Evolutionary conservation across 2,113 vertebrate genomes (phyloP).

Genomic region (Thamnophis sirtalis): DNA sequence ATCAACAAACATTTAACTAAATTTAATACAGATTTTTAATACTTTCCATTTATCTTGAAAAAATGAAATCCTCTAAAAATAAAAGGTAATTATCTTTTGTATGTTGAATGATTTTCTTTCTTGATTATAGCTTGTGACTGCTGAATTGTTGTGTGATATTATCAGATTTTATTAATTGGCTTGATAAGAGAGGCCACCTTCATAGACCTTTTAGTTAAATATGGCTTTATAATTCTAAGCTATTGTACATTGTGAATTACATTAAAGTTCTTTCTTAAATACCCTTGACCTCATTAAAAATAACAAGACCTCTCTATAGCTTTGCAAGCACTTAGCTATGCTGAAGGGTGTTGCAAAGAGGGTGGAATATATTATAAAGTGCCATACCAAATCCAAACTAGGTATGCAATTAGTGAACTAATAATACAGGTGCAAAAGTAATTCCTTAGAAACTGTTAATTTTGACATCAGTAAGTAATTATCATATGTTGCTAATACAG

Average conservation of each 20-base stretch:
- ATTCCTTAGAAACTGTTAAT: slow-evolving; percentile 56
- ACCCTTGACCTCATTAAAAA: slow-evolving; percentile 33
- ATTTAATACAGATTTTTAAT: slow-evolving; percentile 24
- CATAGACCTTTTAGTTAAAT: slow-evolving; percentile 2
- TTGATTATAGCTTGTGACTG: not conserved
- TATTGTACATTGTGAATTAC: not conserved
- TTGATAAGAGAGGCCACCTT: slow-evolving; percentile 27
- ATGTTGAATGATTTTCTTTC: not conserved
- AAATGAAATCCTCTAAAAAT: slow-evolving; percentile 21
- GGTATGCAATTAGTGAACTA: slow-evolving; percentile 54
- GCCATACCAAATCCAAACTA: slow-evolving; percentile 37
- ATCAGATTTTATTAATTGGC: slow-evolving; percentile 18
- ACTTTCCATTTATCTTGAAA: not conserved
- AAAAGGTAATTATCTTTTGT: not conserved
- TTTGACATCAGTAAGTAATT: slow-evolving; percentile 48
- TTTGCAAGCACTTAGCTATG: slow-evolving; percentile 39
- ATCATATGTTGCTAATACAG: slow-evolving; percentile 31
- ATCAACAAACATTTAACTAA: not conserved
- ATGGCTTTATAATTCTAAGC: not conserved
- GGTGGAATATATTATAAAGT: slow-evolving; percentile 50
- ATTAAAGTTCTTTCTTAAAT: slow-evolving; percentile 25
- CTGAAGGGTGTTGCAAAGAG: slow-evolving; percentile 25
- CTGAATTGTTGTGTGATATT: not conserved
- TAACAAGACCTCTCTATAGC: slow-evolving; percentile 42
- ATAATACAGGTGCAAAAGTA: slow-evolving; percentile 37